phyloP scores from a whole-genome alignment of 2,113 vertebrate genomes.

The Cygnus atratus region DNA sequence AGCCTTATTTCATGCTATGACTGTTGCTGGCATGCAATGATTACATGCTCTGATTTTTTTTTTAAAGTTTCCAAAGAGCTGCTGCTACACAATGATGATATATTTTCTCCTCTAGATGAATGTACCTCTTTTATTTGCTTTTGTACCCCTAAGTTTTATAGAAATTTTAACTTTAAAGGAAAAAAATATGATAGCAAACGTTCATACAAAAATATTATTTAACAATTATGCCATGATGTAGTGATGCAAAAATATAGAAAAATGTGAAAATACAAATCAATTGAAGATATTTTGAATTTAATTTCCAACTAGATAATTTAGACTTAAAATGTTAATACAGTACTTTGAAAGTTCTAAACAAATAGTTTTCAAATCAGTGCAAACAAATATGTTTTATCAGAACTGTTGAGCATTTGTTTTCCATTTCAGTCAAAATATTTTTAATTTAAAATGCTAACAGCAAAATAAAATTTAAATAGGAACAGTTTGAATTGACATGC shows the following conservation, averaged over 20 bases:
- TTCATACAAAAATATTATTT: neutral
- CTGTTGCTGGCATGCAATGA: neutral
- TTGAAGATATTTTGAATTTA: neutral
- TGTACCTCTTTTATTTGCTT: fast-evolving
- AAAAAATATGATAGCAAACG: neutral
- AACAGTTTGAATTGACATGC: neutral
- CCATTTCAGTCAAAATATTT: neutral
- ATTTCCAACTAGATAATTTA: neutral
- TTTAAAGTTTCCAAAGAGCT: neutral
- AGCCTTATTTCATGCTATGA: neutral
- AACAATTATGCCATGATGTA: neutral
- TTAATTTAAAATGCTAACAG: neutral
- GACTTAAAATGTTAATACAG: neutral
- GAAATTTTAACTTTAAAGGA: neutral
- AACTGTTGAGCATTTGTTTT: neutral
- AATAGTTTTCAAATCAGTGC: neutral
- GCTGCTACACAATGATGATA: neutral
- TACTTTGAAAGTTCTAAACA: neutral
- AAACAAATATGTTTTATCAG: neutral
- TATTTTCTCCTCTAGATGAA: neutral
- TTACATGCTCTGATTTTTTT: neutral
- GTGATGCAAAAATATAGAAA: neutral
- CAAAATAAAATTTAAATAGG: neutral
- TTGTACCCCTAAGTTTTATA: neutral
- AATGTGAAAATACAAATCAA: neutral